Evolutionary conservation across 2,797 vertebrate genomes (phyloP), one percentile per base, ranked within the genome.

Genomic region (Merluccius polli): DNA sequence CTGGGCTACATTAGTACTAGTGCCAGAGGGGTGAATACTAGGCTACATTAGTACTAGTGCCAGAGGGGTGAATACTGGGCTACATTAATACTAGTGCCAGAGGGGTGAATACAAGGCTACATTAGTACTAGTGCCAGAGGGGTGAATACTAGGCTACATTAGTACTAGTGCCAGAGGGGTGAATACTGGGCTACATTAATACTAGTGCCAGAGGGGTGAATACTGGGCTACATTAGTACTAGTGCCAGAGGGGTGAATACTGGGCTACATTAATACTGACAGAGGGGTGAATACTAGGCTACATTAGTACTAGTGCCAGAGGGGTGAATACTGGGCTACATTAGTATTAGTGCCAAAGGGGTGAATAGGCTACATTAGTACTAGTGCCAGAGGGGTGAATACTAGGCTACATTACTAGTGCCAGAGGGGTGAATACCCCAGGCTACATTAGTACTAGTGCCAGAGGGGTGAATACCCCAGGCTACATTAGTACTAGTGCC

Each of bases 351-450:
- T 70, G 67, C 72, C 72, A 11, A 63, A 77, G 77, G 63, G 10
- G 4, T 12, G 11, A 16, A 16, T 48, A 21, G 44, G 4, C 44
- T 48, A 48, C 36, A 12, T 48, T 6, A 48, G 44, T 24, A 1
- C 52, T 59, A 9, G 52, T 70, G 67, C 72, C 72, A 11, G 68
- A 77, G 77, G 63, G 10, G n/a, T n/a, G n/a, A n/a, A 16, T 12
- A 12, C 44, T 48, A 21, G 44, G 4, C 44, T 48, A 48, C 36
- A 12, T 48, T 24, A 1, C 52, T 59, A 9, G 52, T 70, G 67
- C 72, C 72, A 11, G 68, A 77, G 77, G 63, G 10, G n/a, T n/a
- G n/a, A n/a, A 16, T 12, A 12, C 44, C 21, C 44, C 18, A 21
- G 44, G 4, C 44, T 48, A 48, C 36, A 12, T 48, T 6, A 48